Conservation (phyloP, 1,140 invertebrate genomes). For the Drosophila pachea region DNA sequence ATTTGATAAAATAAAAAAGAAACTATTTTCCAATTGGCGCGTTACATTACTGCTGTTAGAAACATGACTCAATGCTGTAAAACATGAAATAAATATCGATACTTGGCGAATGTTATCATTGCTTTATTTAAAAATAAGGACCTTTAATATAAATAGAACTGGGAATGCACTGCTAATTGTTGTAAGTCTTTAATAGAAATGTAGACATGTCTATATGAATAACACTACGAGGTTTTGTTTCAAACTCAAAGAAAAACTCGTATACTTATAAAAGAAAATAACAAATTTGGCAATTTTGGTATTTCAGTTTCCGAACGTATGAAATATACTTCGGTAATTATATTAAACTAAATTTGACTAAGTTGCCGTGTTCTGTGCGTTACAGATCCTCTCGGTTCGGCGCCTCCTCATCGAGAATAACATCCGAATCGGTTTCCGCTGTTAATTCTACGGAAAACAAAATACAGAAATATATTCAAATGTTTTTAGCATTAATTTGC, state of each 20-base stretch:
- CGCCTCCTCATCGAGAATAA: conserved; percentile 7
- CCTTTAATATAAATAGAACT: background rate
- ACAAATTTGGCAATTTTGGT: conserved; percentile 31
- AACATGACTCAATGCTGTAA: too few relatives aligned
- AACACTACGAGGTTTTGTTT: background rate
- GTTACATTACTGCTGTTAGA: too few relatives aligned
- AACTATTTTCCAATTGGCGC: too few relatives aligned
- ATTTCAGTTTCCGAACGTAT: conserved; percentile 22
- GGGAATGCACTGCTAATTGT: background rate
- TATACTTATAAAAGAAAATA: background rate
- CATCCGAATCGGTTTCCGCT: conserved; percentile 20
- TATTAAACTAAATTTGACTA: conserved; percentile 63
- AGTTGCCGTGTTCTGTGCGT: conserved; percentile 32
- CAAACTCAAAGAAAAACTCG: background rate
- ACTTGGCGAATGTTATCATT: background rate
- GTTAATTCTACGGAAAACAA: conserved; percentile 48
- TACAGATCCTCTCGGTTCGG: conserved; percentile 49
- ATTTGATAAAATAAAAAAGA: too few relatives aligned
- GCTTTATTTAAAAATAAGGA: background rate
- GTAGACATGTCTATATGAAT: too few relatives aligned
- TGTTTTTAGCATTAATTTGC: background rate
- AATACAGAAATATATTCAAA: conserved; percentile 31
- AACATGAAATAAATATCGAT: background rate
- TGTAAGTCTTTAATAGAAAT: background rate
- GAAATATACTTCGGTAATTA: conserved; percentile 14